Base-by-base conservation (phyloP, 2,113 vertebrate genomes). In the Plecotus auritus region DNA sequence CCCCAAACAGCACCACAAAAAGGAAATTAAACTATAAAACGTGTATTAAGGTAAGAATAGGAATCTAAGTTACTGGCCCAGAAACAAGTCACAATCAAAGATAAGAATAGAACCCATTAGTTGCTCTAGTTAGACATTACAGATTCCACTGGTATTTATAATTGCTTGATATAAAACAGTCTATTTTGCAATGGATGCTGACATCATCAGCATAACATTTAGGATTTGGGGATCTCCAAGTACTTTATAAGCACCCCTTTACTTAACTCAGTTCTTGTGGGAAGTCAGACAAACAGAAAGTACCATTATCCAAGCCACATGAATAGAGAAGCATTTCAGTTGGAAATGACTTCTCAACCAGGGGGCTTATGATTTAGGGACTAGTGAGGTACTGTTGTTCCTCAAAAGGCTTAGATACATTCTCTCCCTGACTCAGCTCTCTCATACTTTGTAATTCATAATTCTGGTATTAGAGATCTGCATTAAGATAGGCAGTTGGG, bases 1-100 rank as follows among this genome's bases (percentile, higher is more conserved):
- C 96, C 97, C 96, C 95, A 97, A 98, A 97, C 92, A 98, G 98
- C 93, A 97, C 97, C 95, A 94, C 96, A 96, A 97, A 98, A 96
- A 98, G 98, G 98, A 98, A 98, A 98, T 98, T 98, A 98, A 98
- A 98, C 98, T 98, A 97, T 98, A 98, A 98, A 98, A 98, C 98
- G 95, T 98, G 92, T 98, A 98, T 98, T 98, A 98, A 97, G 97
- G 96, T 98, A 97, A 98, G 93, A 95, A 93, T 97, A 97, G 95
- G 89, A 96, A 98, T 97, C 97, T 97, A 98, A 97, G 93, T 98
- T 97, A 94, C 90, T 95, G 97, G 96, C 64, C 20, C 78, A 97
- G 97, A 97, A 98, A 97, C 76, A 96, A 96, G 97, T 95, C 84
- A 80, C 96, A 96, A 97, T 95, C 95, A 93, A 97, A 98, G 91